Evolutionary conservation across 1,140 invertebrate species (phyloP).

Genomic region (Cyphomyrmex costatus): DNA sequence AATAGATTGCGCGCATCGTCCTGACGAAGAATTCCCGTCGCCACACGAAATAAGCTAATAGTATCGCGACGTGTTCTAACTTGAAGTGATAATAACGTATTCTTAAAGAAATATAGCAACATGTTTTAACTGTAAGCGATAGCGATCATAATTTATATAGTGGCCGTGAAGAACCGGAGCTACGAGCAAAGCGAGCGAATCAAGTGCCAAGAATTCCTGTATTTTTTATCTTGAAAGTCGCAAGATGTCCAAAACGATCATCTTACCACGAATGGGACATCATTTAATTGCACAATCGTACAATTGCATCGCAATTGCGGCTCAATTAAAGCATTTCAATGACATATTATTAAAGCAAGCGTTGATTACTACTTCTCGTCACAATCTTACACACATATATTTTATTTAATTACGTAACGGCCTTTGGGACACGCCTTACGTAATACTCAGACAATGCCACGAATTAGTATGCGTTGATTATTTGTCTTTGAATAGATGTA

Average conservation of each 20-base stretch:
- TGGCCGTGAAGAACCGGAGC: slow-evolving; percentile 6
- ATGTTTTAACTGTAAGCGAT: slow-evolving; percentile 9
- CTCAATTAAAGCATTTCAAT: slow-evolving; percentile 11
- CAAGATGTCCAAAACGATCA: not conserved
- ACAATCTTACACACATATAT: not conserved
- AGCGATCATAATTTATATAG: not conserved
- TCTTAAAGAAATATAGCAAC: not conserved
- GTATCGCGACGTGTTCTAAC: not conserved
- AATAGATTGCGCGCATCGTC: not conserved
- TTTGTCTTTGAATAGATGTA: not conserved
- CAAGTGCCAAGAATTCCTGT: not conserved
- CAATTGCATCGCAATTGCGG: slow-evolving; percentile 11
- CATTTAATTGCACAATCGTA: slow-evolving; percentile 22
- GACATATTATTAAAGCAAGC: slow-evolving; percentile 17
- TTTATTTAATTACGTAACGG: slow-evolving; percentile 55
- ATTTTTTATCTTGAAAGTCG: not conserved
- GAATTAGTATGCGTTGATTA: slow-evolving; percentile 21
- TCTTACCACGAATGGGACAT: not conserved
- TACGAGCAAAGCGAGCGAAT: not conserved
- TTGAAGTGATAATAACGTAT: not conserved
- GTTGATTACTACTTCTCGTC: not conserved
- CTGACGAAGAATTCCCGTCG: not conserved
- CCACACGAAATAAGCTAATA: not conserved
- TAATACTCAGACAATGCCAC: slow-evolving; percentile 32
- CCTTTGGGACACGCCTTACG: not conserved